These are phyloP conservation scores for Saguinus imperator DNA, from an alignment of 2,113 vertebrate species.

Conservation along the genomic window DNA sequence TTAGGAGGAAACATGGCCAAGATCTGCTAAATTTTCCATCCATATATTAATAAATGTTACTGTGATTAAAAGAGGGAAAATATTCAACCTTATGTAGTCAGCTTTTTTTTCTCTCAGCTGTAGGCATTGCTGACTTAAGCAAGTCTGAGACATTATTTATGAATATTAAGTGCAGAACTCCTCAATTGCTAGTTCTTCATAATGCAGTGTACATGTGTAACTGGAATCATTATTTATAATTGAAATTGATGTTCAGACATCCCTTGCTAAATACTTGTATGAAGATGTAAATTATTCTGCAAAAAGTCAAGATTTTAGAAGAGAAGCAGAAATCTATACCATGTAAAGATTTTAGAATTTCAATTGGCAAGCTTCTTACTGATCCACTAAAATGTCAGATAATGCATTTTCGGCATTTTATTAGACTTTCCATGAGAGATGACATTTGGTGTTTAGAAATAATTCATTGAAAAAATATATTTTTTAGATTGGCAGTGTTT, in stretches of 20 bases:
- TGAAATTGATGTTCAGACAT: conserved; percentile 52
- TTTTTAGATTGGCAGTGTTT: conserved; percentile 39
- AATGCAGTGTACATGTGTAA: conserved; percentile 37
- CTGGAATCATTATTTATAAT: conserved; percentile 56
- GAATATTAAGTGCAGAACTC: conserved; percentile 49
- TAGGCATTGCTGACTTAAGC: conserved; percentile 48
- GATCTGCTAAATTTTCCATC: background rate
- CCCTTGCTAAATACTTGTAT: conserved; percentile 43
- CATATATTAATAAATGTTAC: conserved; percentile 58
- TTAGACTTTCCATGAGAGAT: conserved; percentile 66
- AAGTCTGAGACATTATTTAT: conserved; percentile 66
- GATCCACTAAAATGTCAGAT: conserved; percentile 64
- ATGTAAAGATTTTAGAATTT: conserved; percentile 67
- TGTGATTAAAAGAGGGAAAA: background rate
- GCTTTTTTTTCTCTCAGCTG: conserved; percentile 46
- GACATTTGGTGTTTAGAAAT: conserved; percentile 39
- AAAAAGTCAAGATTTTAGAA: conserved; percentile 60
- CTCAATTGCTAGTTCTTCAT: conserved; percentile 37
- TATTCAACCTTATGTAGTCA: conserved; percentile 48
- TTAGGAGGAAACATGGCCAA: background rate
- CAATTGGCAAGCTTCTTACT: conserved; percentile 64
- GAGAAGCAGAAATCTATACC: conserved; percentile 65
- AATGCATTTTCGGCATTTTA: conserved; percentile 59
- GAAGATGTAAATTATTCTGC: conserved; percentile 33
- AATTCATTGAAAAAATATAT: conserved; percentile 45